Evolutionary conservation across 2,113 vertebrate genomes (phyloP).

Genomic region (Bothrops jararaca): DNA sequence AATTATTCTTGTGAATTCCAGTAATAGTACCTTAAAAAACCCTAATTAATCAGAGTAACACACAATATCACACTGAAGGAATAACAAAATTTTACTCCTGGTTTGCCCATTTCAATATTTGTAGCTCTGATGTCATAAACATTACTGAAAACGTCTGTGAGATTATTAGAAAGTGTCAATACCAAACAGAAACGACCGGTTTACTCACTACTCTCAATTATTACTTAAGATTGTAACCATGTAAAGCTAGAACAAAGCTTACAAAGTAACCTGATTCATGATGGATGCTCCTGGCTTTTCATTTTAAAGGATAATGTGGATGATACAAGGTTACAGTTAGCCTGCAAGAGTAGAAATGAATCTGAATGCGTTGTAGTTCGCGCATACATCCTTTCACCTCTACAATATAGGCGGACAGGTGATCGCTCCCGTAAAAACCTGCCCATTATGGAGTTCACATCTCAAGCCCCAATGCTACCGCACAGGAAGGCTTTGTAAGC

Average conservation of each 20-base stretch:
- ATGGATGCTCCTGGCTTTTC: neutral
- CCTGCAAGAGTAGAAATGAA: neutral
- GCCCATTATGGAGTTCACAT: neutral
- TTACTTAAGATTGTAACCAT: neutral
- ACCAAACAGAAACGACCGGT: accelerated
- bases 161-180: accelerated
- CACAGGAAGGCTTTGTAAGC: neutral
- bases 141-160: accelerated
- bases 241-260: neutral
- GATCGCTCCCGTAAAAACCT: neutral
- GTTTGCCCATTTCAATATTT: accelerated
- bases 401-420: neutral
- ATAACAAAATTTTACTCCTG: neutral
- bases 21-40: neutral
- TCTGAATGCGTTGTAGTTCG: neutral
- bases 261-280: neutral
- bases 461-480: neutral
- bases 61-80: too few relatives aligned
- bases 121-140: accelerated
- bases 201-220: neutral
- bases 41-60: conserved; percentile 7
- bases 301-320: neutral
- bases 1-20: neutral
- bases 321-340: neutral
- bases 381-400: neutral